phyloP scores from a whole-genome alignment of 2,888 invertebrate genomes.

The Chrysolina oricalcia region DNA sequence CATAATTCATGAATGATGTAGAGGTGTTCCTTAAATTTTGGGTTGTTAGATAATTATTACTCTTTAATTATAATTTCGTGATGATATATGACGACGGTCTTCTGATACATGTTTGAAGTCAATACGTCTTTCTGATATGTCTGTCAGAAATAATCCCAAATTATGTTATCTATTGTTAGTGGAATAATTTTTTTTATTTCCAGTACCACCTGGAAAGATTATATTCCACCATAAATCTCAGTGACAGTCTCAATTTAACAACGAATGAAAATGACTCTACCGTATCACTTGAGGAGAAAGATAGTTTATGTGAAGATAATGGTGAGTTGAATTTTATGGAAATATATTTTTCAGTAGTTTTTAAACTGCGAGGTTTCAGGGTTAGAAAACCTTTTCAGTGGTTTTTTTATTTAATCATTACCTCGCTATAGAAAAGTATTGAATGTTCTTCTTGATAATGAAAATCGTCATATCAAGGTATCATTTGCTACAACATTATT shows the following conservation, averaged over 20 bases:
- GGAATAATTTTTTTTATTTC: constrained; percentile 47
- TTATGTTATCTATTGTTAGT: not conserved
- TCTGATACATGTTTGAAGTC: constrained; percentile 63
- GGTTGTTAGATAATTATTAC: too few species aligned
- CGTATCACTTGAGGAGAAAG: constrained; percentile 39
- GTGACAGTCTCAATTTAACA: constrained; percentile 47
- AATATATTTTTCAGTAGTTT: not conserved
- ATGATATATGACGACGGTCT: constrained; percentile 66
- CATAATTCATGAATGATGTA: too few species aligned
- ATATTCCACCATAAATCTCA: constrained; percentile 34
- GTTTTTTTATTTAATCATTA: constrained; percentile 50
- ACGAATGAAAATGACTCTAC: constrained; percentile 46
- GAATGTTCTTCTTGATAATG: constrained; percentile 34
- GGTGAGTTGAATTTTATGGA: constrained; percentile 32
- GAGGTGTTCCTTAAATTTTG: too few species aligned
- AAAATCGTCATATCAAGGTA: constrained; percentile 28
- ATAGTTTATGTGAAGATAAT: constrained; percentile 36
- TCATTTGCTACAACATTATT: constrained; percentile 33
- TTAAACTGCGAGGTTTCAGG: constrained; percentile 47
- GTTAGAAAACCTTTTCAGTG: constrained; percentile 43
- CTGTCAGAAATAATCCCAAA: not conserved
- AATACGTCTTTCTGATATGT: constrained; percentile 54
- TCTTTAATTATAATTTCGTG: constrained; percentile 48
- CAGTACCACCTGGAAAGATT: constrained; percentile 57
- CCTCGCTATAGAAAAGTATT: constrained; percentile 45